Base-by-base conservation (phyloP, 2,888 invertebrate genomes). In the Chymomyza fuscimana region DNA sequence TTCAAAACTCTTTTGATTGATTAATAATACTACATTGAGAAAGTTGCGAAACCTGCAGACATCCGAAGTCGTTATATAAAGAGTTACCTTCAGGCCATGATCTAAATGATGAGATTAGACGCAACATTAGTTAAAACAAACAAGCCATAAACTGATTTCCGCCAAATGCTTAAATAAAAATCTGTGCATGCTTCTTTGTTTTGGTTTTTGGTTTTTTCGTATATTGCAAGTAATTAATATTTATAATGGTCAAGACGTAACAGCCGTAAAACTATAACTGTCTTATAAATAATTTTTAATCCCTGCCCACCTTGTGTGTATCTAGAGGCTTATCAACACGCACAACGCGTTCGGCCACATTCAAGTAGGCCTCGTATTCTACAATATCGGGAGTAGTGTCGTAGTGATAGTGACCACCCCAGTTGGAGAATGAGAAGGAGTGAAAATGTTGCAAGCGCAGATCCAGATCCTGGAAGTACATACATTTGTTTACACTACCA, bases 381-480 rank as follows among this genome's bases (percentile, higher is more conserved):
- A 94, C 97, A n/a, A 91, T 93, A 9, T 95, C 95, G 0, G 99
- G 98, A 40, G 97, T 97, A 9, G 96, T 96, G 92, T 99, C 99
- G 91, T 95, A 95, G 93, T 99, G 99, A 93, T 99, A 99, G 93
- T 99, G 99, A 0, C 99, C 99, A 79, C 96, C 97, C 93, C 96
- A 95, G 70, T 95, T 96, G 90, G 95, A 95, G 88, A 94, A 92
- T 80, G 96, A 95, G 92, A 96, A 97, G 90, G 97, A 97, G 92
- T 99, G 99, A 92, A 99, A 99, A 93, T 99, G 99, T 92, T 99
- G 98, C 76, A 97, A 94, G 82, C 99, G 94, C 76, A 99, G 93
- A 92, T 98, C 97, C 90, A 97, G 92, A 29, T 95, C 97, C 97
- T 97, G 88, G 58, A 64, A 51, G n/a, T 10, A 60, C 12, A 56